phyloP scores from a whole-genome alignment of 2,888 invertebrate species.

The Chalcis sispes region DNA sequence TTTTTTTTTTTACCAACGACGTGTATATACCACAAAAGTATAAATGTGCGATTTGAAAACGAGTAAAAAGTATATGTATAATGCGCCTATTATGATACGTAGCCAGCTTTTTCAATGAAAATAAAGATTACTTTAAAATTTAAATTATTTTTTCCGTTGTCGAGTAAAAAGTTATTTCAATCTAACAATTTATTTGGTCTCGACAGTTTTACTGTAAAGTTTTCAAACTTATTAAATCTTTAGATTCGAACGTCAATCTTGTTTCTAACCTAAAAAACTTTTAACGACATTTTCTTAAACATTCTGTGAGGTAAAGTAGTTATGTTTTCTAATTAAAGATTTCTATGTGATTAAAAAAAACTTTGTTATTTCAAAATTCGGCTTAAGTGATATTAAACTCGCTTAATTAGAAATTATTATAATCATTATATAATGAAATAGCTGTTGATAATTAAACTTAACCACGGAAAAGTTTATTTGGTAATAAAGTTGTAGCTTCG shows the following conservation, averaged over 20 bases:
- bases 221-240: constrained; percentile 40
- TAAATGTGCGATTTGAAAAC: too few species aligned
- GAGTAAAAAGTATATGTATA: too few species aligned
- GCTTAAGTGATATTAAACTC: too few species aligned
- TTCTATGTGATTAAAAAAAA: constrained; percentile 2
- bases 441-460: too few species aligned
- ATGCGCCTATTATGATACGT: too few species aligned
- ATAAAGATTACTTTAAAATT: background rate
- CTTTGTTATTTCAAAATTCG: background rate
- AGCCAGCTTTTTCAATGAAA: background rate
- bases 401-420: too few species aligned
- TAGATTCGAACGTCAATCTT: constrained; percentile 36
- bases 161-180: constrained; percentile 25
- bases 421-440: too few species aligned
- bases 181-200: constrained; percentile 30
- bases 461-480: too few species aligned
- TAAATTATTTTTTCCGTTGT: too few species aligned
- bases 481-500: too few species aligned
- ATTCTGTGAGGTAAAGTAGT: background rate
- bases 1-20: too few species aligned
- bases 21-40: too few species aligned
- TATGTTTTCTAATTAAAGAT: constrained; percentile 33
- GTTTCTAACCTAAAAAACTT: constrained; percentile 34
- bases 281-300: constrained; percentile 38
- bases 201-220: constrained; percentile 9